Evolutionary conservation across 2,888 invertebrate species (phyloP).

Genomic region (Azorinus chamasolen): DNA sequence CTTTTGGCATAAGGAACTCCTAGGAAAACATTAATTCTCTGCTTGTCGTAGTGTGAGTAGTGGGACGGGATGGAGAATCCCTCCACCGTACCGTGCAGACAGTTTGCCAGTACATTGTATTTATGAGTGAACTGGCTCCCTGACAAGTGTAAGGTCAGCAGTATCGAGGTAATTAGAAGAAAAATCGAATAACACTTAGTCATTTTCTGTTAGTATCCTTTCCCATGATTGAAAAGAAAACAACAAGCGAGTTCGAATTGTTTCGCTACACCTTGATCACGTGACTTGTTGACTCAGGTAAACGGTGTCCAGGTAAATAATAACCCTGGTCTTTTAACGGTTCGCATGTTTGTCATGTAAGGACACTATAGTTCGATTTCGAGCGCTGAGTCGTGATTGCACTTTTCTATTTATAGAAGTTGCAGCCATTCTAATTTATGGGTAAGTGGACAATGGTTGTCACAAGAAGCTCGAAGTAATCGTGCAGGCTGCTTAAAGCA

Average conservation of each 20-base stretch:
- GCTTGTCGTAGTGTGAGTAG: constrained; percentile 68
- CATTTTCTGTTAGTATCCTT: neutral
- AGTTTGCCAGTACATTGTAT: constrained; percentile 56
- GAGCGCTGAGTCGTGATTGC: too few species aligned
- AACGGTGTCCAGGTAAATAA: constrained; percentile 50
- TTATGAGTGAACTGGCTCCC: constrained; percentile 29
- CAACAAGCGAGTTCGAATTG: neutral
- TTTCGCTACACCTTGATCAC: constrained; percentile 39
- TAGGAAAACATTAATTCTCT: constrained; percentile 84
- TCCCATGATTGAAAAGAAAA: neutral
- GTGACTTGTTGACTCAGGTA: constrained; percentile 46
- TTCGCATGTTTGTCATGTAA: too few species aligned
- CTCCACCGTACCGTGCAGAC: constrained; percentile 69
- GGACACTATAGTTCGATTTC: too few species aligned
- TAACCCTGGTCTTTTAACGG: too few species aligned
- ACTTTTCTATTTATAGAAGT: too few species aligned
- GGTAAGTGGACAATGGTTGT: too few species aligned
- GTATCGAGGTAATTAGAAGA: neutral
- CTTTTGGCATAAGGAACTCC: constrained; percentile 87
- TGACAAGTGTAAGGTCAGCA: neutral
- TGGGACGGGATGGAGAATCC: constrained; percentile 78
- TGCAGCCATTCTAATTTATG: too few species aligned
- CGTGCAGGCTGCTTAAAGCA: too few species aligned
- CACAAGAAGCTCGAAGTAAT: too few species aligned
- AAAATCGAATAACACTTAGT: neutral